These are phyloP conservation scores for Nicator chloris DNA, from an alignment of 2,113 vertebrate species.

Conservation along the genomic window DNA sequence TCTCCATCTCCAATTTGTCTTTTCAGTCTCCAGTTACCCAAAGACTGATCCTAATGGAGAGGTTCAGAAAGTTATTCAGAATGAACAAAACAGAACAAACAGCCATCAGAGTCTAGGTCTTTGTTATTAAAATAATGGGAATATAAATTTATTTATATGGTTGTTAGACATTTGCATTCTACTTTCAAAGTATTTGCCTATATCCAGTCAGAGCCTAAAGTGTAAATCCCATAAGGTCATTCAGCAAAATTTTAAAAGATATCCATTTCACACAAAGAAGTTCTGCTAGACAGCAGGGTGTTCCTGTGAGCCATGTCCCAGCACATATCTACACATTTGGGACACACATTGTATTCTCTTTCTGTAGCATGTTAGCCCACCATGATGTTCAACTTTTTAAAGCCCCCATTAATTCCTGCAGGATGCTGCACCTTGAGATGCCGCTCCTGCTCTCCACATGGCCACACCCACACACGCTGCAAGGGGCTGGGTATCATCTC, in stretches of 20 bases:
- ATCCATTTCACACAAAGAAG: not conserved
- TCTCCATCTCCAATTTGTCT: conserved; percentile 82
- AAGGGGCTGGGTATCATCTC: not conserved
- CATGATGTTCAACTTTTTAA: not conserved
- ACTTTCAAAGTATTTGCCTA: not conserved
- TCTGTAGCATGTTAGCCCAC: not conserved
- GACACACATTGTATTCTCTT: not conserved
- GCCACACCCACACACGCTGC: not conserved
- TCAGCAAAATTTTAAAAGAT: not conserved
- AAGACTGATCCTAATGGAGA: conserved; percentile 85
- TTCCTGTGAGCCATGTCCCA: not conserved
- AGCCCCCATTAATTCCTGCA: not conserved
- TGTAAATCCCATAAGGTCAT: not conserved
- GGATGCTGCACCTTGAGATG: not conserved
- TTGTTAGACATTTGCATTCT: not conserved
- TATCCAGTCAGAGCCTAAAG: not conserved
- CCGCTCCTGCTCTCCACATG: not conserved
- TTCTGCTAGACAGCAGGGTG: not conserved
- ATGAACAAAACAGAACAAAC: not conserved
- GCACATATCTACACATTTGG: not conserved
- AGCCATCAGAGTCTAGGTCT: not conserved
- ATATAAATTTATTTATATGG: not conserved
- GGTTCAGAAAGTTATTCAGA: not conserved
- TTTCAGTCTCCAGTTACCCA: conserved; percentile 94
- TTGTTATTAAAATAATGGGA: not conserved